phyloP scores from a whole-genome alignment of 2,113 vertebrate species.

The Cairina moschata region DNA sequence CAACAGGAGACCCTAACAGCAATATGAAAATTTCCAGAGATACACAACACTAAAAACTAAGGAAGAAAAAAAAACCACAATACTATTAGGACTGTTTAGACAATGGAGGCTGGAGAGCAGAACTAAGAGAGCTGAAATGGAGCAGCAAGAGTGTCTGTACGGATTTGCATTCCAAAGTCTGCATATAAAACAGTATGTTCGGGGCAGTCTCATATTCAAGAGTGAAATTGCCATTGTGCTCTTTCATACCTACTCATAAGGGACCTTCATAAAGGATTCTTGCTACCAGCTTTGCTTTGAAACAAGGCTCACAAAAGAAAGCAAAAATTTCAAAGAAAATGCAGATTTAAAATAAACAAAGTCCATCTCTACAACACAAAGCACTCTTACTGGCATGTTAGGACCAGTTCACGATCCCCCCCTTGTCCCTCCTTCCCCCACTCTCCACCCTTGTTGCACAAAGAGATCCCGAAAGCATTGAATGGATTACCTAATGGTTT shows the following conservation, averaged over 20 bases:
- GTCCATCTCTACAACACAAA: neutral
- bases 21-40: neutral
- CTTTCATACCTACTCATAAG: neutral
- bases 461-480: conserved; percentile 52
- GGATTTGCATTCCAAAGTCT: conserved; percentile 45
- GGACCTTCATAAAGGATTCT: neutral
- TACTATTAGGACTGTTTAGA: neutral
- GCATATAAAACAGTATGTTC: neutral
- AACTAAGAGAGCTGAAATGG: neutral
- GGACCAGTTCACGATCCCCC: conserved; percentile 15
- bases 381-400: conserved; percentile 32
- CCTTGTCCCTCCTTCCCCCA: neutral
- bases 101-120: neutral
- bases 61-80: neutral
- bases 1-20: neutral
- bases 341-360: neutral
- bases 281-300: neutral
- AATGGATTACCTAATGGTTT: conserved; percentile 73
- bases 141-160: neutral
- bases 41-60: neutral
- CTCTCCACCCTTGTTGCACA: conserved; percentile 60
- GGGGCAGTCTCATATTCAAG: neutral
- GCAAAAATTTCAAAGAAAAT: neutral
- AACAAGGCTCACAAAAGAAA: neutral
- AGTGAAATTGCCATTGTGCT: neutral